phyloP scores from a whole-genome alignment of 2,113 vertebrate species.

The Oplegnathus fasciatus region DNA sequence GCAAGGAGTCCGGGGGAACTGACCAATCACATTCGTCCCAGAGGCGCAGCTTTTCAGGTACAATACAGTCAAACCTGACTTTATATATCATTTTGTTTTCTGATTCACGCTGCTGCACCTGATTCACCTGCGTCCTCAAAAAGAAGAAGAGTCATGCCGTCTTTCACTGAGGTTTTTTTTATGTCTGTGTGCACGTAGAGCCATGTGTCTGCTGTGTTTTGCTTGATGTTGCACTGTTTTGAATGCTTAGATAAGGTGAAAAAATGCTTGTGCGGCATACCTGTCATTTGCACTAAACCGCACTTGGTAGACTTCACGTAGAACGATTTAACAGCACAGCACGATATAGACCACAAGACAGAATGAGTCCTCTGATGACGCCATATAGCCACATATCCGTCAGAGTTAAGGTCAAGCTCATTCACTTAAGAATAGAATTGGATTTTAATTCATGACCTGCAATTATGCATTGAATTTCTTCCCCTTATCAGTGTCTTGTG shows the following conservation, averaged over 20 bases:
- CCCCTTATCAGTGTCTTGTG: constrained; percentile 9
- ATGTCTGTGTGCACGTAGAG: background rate
- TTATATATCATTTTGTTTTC: constrained; percentile 19
- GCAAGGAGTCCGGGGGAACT: constrained; percentile 86
- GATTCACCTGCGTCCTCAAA: constrained; percentile 11
- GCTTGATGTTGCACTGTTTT: constrained; percentile 50
- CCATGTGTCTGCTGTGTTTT: constrained; percentile 20
- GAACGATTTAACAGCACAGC: constrained; percentile 68
- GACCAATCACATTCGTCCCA: constrained; percentile 88
- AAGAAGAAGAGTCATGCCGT: background rate
- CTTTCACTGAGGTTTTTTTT: constrained; percentile 10
- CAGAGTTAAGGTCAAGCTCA: constrained; percentile 30
- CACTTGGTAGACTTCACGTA: constrained; percentile 37
- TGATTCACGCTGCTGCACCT: constrained; percentile 34
- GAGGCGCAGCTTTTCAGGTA: constrained; percentile 96
- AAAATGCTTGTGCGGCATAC: constrained; percentile 65
- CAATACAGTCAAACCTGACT: constrained; percentile 43
- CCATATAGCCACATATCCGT: constrained; percentile 14
- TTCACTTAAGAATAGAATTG: constrained; percentile 6
- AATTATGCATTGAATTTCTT: constrained; percentile 18
- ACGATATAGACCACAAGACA: constrained; percentile 65
- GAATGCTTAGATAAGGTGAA: constrained; percentile 72
- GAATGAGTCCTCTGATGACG: constrained; percentile 66
- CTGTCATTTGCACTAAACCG: constrained; percentile 69
- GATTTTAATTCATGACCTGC: constrained; percentile 9